Conservation (phyloP, 2,797 vertebrate genomes). For the Ctenosaura bakeri region DNA sequence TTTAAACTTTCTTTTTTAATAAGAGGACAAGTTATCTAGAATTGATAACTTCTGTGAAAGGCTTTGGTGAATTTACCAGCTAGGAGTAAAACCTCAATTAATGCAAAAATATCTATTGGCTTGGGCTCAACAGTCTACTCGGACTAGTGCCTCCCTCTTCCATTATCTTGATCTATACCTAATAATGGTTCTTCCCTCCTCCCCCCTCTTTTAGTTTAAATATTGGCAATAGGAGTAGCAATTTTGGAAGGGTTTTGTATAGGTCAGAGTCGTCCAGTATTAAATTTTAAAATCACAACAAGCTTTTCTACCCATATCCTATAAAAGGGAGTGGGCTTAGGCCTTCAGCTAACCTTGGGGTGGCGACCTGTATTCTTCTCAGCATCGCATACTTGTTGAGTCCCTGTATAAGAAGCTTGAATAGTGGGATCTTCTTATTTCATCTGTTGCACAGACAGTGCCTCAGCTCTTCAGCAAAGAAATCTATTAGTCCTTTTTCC, state of each 20-base stretch:
- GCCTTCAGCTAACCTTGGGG: no score
- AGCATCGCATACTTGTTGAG: not conserved
- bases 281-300: not conserved
- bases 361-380: no score
- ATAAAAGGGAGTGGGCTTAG: no score
- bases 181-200: not conserved
- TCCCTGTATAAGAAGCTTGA: not conserved
- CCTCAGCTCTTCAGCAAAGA: not conserved
- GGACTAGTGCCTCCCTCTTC: no score
- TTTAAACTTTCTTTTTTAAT: accelerated
- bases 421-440: not conserved
- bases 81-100: not conserved
- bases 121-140: not conserved
- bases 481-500: not conserved
- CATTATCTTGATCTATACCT: not conserved
- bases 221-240: not conserved
- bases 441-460: no score
- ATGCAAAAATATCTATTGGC: not conserved
- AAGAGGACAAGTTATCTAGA: not conserved
- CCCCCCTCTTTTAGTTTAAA: not conserved
- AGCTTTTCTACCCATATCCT: no score
- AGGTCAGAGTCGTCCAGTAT: not conserved
- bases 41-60: not conserved
- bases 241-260: not conserved
- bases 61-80: not conserved